Base-by-base conservation (phyloP, 1,140 invertebrate species). In the Platyscapa corneri region DNA sequence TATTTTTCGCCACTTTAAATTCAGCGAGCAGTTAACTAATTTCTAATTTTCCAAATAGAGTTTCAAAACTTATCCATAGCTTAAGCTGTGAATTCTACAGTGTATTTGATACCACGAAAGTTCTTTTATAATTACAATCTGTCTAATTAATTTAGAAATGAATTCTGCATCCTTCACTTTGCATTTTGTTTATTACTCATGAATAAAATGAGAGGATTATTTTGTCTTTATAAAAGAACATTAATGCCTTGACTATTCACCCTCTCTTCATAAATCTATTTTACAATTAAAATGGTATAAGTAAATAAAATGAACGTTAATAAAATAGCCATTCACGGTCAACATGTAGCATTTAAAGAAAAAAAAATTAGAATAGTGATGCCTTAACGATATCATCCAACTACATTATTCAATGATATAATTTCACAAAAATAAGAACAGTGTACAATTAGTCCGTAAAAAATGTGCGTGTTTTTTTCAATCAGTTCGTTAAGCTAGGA, bases 401-500 rank as follows among this genome's bases (percentile, higher is more conserved):
- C 3, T 27, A 60, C 5, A 14, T 27, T 27, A 60, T 60, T 60
- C 2, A 27, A 60, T 60, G 3, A 60, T 27, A 60, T 60, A 20
- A 7, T 18, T 70, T 34, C 32, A 6, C 34, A 70, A 70, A 70
- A 70, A 70, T 70, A 70, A 34, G 27, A 34, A 34, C 7, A 34
- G 14, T 2, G 8, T 34, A 37, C 14, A 34, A 14, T 70, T 60
- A 60, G 3, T 60, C 56, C 27, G 5, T 60, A 60, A 27, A 60
- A 77, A 65, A 60, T 65, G 30, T 5, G 6, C 2, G 1, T 20
- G 39, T 30, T 79, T 46, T 37, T 39, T 37, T 79, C 37, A 32
- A 75, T 75, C 49, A 83, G 53, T 65, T 76, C 60, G 79, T 75
- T 23, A 23, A 37, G 37, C 84, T 85, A 5, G 84, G 49, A n/a